Evolutionary conservation across 2,888 invertebrate genomes (phyloP).

Genomic region (Stenichneumon culpator): DNA sequence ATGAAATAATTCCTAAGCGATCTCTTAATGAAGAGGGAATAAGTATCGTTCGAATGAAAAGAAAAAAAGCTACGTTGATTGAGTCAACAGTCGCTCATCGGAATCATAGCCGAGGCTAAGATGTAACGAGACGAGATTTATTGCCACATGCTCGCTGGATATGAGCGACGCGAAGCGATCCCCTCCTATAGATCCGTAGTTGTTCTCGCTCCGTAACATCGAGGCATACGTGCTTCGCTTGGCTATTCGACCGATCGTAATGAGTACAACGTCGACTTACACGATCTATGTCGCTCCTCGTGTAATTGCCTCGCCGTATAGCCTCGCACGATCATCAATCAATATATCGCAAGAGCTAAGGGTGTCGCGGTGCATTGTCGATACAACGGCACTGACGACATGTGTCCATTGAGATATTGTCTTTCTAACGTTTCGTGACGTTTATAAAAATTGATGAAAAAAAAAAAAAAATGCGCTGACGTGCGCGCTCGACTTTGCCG

Average conservation of each 20-base stretch:
- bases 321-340: conserved; percentile 19
- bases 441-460: not conserved
- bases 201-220: conserved; percentile 31
- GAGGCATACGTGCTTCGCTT: conserved; percentile 51
- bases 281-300: conserved; percentile 11
- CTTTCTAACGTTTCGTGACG: not conserved
- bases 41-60: not conserved
- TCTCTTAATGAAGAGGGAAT: conserved; percentile 15
- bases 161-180: conserved; percentile 42
- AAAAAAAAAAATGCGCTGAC: not conserved
- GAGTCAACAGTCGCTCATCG: conserved; percentile 34
- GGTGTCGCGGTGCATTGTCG: not conserved
- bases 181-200: conserved; percentile 11
- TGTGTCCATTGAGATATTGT: not conserved
- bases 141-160: not conserved
- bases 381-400: not conserved
- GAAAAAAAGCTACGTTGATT: conserved; percentile 35
- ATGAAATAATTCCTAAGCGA: not conserved
- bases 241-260: conserved; percentile 33
- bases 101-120: conserved; percentile 37
- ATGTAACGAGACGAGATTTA: conserved; percentile 41
- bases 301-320: not conserved
- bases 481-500: not conserved
- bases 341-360: conserved; percentile 3
- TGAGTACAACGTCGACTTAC: conserved; percentile 37